phyloP scores from a whole-genome alignment of 2,888 invertebrate genomes.

The Lasioglossum vierecki region DNA sequence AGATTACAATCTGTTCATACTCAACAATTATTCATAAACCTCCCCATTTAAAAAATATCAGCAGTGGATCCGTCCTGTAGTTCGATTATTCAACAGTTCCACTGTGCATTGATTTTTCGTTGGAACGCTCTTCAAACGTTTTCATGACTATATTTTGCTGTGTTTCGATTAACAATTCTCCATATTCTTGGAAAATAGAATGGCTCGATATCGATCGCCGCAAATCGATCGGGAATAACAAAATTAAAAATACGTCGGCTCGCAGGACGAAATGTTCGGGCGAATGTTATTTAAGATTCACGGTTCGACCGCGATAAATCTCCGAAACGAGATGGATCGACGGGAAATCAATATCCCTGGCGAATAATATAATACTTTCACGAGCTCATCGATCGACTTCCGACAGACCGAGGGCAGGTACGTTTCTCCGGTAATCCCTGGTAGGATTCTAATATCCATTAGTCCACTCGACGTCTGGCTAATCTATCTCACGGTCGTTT shows the following conservation, averaged over 20 bases:
- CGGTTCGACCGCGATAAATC: conserved; percentile 3
- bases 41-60: neutral
- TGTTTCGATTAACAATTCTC: too few species aligned
- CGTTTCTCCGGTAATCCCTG: conserved; percentile 49
- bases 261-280: neutral
- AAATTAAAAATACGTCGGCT: neutral
- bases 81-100: neutral
- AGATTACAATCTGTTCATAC: neutral
- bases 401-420: conserved; percentile 17
- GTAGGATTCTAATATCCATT: conserved; percentile 69
- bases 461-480: conserved; percentile 66
- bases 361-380: conserved; percentile 14
- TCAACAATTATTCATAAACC: neutral
- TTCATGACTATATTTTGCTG: too few species aligned
- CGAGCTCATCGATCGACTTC: conserved; percentile 35
- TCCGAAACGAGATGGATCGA: conserved; percentile 6
- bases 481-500: conserved; percentile 66
- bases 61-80: neutral
- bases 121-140: too few species aligned
- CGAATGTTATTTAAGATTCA: conserved; percentile 3
- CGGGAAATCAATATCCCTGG: neutral
- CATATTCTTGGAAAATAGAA: neutral
- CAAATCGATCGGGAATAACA: neutral
- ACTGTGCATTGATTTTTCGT: neutral
- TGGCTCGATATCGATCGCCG: neutral